Evolutionary conservation across 2,797 vertebrate species (phyloP), one percentile per base, ranked within the genome.

Genomic region (Mus spretus): DNA sequence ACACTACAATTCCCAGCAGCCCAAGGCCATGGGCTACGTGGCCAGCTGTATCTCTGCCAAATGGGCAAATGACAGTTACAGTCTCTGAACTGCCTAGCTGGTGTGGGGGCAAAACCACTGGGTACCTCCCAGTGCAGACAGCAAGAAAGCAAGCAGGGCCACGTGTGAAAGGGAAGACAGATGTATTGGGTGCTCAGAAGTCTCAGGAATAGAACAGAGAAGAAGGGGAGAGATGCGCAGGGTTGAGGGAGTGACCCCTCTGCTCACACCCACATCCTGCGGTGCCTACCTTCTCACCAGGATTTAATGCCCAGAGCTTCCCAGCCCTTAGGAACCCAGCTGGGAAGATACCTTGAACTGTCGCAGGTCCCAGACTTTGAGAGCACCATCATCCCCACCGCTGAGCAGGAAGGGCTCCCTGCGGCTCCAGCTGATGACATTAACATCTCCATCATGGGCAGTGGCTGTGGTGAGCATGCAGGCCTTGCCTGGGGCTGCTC

Each of bases 311-410:
- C n/a, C 19, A 65, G 57, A 24, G 59, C 57, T 59, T 20, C 70
- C 47, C 15, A 9, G 78, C 40, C 14, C 28, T n/a, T 12, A 13
- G 74, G 10, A 1, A 9, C 28, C 57, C 12, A 0, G 37, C 47
- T 50, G 79, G 75, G 44, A 22, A 9, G 26, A 26, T 95, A 99
- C 99, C 99, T 99, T 99, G 97, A 99, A 99, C 96, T 99, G 99
- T 47, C 99, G 98, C 94, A 99, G 98, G 97, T 99, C 99, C 99
- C 99, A 99, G 22, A 99, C 98, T 98, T 99, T 99, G 70, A 99
- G 98, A 72, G 99, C 95, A 0, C 99, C 99, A 0, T 99, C 99
- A 1, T 99, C 99, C 1, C 99, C 99, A 0, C 99, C 99, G 0
- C 99, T 99, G 90, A 99, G 98, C 55, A 99, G 97, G 97, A 99